Conservation (phyloP, 2,797 vertebrate genomes). For the Odontamblyopus lacepedii region DNA sequence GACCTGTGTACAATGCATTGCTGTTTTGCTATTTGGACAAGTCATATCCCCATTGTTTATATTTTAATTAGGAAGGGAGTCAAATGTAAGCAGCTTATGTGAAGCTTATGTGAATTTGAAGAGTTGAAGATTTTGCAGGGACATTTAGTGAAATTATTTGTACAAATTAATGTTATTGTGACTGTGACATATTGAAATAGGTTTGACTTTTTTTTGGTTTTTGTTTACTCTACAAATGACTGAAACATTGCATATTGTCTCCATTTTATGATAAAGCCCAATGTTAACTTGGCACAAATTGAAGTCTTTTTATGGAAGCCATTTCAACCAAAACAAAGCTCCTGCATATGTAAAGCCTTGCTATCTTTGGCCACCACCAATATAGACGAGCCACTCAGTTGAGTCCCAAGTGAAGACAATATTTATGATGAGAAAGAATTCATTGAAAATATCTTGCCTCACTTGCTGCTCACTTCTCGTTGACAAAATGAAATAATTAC, state of each 20-base stretch:
- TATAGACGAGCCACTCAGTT: slow-evolving; percentile 59
- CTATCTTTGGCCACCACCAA: neutral
- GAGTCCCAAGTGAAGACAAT: slow-evolving; percentile 67
- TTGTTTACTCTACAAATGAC: neutral
- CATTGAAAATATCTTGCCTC: slow-evolving; percentile 34
- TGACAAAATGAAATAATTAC: slow-evolving; percentile 60
- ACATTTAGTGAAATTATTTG: neutral
- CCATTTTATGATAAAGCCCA: neutral
- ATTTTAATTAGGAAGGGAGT: slow-evolving; percentile 71
- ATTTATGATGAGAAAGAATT: slow-evolving; percentile 64
- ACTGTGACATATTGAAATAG: neutral
- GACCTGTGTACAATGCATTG: slow-evolving; percentile 27
- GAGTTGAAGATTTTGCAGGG: neutral
- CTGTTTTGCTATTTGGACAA: slow-evolving; percentile 11
- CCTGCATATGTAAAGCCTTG: neutral
- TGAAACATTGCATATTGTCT: neutral
- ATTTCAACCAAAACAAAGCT: neutral
- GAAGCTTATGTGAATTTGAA: slow-evolving; percentile 69
- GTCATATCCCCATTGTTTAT: slow-evolving; percentile 46
- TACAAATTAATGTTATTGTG: neutral
- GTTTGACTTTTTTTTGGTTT: neutral
- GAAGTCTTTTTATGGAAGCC: too few relatives aligned
- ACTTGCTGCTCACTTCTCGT: slow-evolving; percentile 42
- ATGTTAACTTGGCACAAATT: too few relatives aligned
- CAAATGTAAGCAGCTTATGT: slow-evolving; percentile 71